Evolutionary conservation across 2,797 vertebrate genomes (phyloP).

Genomic region (Sitta carolinensis): DNA sequence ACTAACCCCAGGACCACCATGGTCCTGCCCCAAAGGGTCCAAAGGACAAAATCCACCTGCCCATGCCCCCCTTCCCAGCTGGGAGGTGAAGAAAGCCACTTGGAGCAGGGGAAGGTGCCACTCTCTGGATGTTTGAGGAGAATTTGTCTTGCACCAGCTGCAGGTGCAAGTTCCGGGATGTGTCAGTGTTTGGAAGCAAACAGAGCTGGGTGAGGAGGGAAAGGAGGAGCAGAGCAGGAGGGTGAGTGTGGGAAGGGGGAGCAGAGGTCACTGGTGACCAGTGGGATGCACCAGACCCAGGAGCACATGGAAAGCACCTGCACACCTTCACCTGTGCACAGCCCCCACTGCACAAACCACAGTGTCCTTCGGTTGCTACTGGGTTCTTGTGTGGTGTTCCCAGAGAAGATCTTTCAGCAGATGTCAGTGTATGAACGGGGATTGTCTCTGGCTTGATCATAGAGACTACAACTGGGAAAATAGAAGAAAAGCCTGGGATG

Average conservation of each 20-base stretch:
- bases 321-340: background rate
- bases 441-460: background rate
- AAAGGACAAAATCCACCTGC: background rate
- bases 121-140: background rate
- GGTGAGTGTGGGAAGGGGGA: accelerated
- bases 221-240: background rate
- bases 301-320: background rate
- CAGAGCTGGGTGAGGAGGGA: background rate
- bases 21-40: background rate
- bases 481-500: background rate
- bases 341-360: background rate
- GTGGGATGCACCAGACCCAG: background rate
- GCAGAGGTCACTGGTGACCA: background rate
- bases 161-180: background rate
- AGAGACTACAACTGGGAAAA: background rate
- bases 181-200: background rate
- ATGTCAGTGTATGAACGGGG: background rate
- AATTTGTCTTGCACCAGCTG: background rate
- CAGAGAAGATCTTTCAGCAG: background rate
- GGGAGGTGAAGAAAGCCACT: background rate
- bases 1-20: accelerated
- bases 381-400: background rate
- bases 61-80: background rate
- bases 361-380: background rate
- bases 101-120: background rate